Evolutionary conservation across 2,888 invertebrate genomes (phyloP), one percentile per base, ranked within the genome.

Genomic region (Trissonchulus latispiculum): DNA sequence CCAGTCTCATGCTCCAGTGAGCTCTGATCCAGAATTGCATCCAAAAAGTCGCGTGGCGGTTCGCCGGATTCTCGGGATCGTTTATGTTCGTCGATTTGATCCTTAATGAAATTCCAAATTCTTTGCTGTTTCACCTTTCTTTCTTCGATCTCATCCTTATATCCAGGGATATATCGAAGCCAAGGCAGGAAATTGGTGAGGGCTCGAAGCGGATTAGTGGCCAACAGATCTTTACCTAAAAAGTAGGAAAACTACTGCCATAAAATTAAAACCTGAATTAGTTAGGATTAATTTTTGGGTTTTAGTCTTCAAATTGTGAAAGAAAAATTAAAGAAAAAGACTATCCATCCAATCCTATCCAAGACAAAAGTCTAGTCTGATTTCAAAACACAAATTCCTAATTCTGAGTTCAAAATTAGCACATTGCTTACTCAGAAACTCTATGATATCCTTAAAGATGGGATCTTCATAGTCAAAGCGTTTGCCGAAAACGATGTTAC

Each of bases 401-500:
- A n/a, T n/a, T n/a, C n/a, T n/a, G n/a, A n/a, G n/a, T n/a, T n/a
- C n/a, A n/a, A n/a, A n/a, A n/a, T n/a, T n/a, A n/a, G n/a, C n/a
- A n/a, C n/a, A n/a, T n/a, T n/a, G n/a, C 48, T 48, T 15, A 48
- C 48, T 48, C 48, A 48, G 23, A 48, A 48, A 48, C 8, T 23
- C 69, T 15, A 68, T 68, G 8, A 68, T 33, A n/a, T 33, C 35
- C 3, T 62, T 61, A 35, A 76, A 64, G n/a, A 73, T 73, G 0
- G 75, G 75, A 64, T 78, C 76, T 33, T 73, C 70, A 67, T 76
- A 76, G 2, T 77, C 76, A 62, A 75, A 77, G 71, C 77, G 23
- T 35, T 76, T 71, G 2, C 78, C 78, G 70, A 77, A 78, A 0
- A 78, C 72, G 15, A 78, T 70, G 23, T 75, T 74, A 8, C 75